Base-by-base conservation (phyloP, 1,140 invertebrate species). In the Drosophila truncata region DNA sequence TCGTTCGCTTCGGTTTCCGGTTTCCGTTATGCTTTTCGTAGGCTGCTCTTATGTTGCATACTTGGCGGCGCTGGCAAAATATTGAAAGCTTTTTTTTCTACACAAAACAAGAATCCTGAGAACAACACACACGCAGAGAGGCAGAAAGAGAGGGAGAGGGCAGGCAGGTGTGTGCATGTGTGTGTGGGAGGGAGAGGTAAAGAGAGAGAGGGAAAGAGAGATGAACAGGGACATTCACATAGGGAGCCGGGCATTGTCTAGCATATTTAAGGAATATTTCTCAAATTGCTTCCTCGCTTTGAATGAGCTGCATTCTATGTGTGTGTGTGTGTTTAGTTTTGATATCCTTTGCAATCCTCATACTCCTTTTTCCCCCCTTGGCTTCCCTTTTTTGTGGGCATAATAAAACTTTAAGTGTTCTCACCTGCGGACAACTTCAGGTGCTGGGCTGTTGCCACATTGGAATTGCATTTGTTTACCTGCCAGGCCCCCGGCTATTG, bases 321-420 rank as follows among this genome's bases (percentile, higher is more conserved):
- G 50, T 49, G 35, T 76, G 59, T 69, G 42, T 67, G 42, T 66
- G 20, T 62, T 16, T 50, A 83, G 64, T 82, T 78, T 46, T 46
- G 59, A 64, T 74, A 69, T 75, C 69, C 82, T 67, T 42, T 58
- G 35, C 60, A 25, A 27, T 20, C 10, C 35, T n/a, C 52, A 27
- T 11, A 20, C 16, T 8, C 18, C 14, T 7, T 11, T 25, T 0
- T 6, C n/a, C 2, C 10, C 1, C 23, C 27, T 8, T 1, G 8
- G n/a, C n/a, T 13, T 25, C 41, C 23, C 33, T 58, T 64, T 63
- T 42, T 70, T 80, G 77, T 69, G 64, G 75, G 60, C 66, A 82
- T 82, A 75, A 87, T 84, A 84, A 86, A 86, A 87, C 65, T 82
- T 87, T 79, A 86, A 87, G 83, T 87, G 75, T 74, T 67, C 70